phyloP scores from a whole-genome alignment of 2,797 vertebrate genomes.

The Enteromius argenteus region DNA sequence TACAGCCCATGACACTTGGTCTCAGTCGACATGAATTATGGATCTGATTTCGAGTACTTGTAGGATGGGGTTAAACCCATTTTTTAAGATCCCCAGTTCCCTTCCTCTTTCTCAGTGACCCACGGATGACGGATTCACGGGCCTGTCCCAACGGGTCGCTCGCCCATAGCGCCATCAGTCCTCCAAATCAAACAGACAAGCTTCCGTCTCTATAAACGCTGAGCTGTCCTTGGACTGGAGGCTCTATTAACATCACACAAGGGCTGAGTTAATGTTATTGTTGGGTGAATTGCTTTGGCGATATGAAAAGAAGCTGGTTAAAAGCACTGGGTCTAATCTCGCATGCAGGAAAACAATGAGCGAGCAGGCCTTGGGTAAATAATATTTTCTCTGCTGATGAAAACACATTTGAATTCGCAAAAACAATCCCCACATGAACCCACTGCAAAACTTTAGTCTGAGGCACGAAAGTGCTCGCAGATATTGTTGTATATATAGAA shows the following conservation, averaged over 20 bases:
- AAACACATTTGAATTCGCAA: not conserved
- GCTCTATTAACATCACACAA: conserved; percentile 38
- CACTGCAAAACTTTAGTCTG: not conserved
- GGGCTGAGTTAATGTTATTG: conserved; percentile 37
- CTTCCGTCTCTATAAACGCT: conserved; percentile 6
- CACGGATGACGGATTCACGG: conserved; percentile 54
- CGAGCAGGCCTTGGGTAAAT: conserved; percentile 34
- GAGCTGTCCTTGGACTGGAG: conserved; percentile 19
- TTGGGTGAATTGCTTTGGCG: conserved; percentile 15
- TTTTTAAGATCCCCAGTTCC: conserved; percentile 4
- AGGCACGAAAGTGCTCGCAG: not conserved
- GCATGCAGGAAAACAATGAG: conserved; percentile 15
- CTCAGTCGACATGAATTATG: conserved; percentile 56
- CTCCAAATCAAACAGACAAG: not conserved
- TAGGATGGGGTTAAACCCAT: conserved; percentile 49
- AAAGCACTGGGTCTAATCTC: conserved; percentile 28
- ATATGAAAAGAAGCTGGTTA: conserved; percentile 38
- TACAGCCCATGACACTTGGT: conserved; percentile 24
- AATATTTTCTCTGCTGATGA: conserved; percentile 18
- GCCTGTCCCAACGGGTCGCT: conserved; percentile 44
- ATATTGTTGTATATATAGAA: not conserved
- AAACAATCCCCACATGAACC: conserved; percentile 1
- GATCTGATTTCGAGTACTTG: conserved; percentile 40
- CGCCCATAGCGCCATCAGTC: conserved; percentile 6
- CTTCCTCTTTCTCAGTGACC: conserved; percentile 9